Evolutionary conservation across 1,140 invertebrate genomes (phyloP), one percentile per base, ranked within the genome.

Genomic region (Hyposmocoma kahamanoa): DNA sequence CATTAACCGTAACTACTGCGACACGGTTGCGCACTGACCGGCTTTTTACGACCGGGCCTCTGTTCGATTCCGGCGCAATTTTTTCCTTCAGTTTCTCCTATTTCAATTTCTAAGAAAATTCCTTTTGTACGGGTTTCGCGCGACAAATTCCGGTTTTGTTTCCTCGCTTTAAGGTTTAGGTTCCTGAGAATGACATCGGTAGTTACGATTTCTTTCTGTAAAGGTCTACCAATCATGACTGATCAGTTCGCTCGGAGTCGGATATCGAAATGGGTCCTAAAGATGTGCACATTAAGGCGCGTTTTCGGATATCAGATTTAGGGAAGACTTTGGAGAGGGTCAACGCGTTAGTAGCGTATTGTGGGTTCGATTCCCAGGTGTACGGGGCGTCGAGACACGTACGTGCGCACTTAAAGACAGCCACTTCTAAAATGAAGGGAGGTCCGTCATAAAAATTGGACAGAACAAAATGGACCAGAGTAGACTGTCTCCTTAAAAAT

Each of bases 301-400:
- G 42, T 30, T 66, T 67, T 67, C 1, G 41, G n/a, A 13, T 64
- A 53, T 41, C 4, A 13, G 28, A 53, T 51, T 36, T 10, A 1
- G 19, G 38, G 18, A 20, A 13, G 38, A 8, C 13, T 11, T 21
- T 46, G 19, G 30, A 22, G 32, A 46, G 77, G 79, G 77, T 81
- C 75, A 81, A 72, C 59, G 67, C 67, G 73, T 78, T 72, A 78
- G 77, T 65, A 55, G 47, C 61, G 68, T 76, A 72, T 78, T 77
- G 81, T 59, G 73, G 73, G 72, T 84, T 81, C 64, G 77, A 84
- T 83, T 83, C 79, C 78, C 81, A 83, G 81, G 81, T 84, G 81
- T 74, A 63, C 62, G 51, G 63, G 66, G 67, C 65, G 75, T 70
- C 53, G 63, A 51, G 64, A 57, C 74, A 82, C 76, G 80, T 84